These are phyloP conservation scores for Eilema depressum DNA, from an alignment of 2,888 invertebrate species.

Conservation along the genomic window DNA sequence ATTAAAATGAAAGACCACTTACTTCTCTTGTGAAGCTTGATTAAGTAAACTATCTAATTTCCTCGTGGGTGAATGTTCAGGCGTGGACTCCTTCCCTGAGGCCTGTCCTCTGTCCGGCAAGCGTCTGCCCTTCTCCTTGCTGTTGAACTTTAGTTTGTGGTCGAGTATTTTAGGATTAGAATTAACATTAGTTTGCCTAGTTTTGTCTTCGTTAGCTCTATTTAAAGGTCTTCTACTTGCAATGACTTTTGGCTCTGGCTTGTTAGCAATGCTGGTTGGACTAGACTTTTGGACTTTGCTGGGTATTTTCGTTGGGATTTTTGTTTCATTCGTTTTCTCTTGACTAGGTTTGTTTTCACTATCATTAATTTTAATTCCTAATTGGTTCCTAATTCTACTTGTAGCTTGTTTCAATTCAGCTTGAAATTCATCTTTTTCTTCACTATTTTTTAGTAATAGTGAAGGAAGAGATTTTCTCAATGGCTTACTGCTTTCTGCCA, in stretches of 20 bases:
- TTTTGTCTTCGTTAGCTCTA: constrained; percentile 70
- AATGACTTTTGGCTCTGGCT: constrained; percentile 38
- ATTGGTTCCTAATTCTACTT: constrained; percentile 82
- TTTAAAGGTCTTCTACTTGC: constrained; percentile 70
- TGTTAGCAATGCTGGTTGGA: constrained; percentile 66
- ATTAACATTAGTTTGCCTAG: constrained; percentile 62
- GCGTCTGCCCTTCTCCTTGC: constrained; percentile 68
- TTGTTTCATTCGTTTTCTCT: constrained; percentile 52
- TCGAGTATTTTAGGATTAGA: constrained; percentile 55
- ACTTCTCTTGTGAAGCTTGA: constrained; percentile 66
- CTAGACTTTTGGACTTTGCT: constrained; percentile 85
- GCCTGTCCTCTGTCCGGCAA: constrained; percentile 86
- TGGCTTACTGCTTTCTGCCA: constrained; percentile 73
- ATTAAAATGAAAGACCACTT: constrained; percentile 44
- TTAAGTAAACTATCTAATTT: constrained; percentile 61
- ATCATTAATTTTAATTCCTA: constrained; percentile 81
- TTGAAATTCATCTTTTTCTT: constrained; percentile 87
- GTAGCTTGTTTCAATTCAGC: constrained; percentile 84
- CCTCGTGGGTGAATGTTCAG: constrained; percentile 87
- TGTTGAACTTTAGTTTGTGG: constrained; percentile 66
- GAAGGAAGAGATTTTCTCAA: constrained; percentile 86
- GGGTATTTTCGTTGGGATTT: constrained; percentile 79
- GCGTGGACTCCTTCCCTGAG: constrained; percentile 89
- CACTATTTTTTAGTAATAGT: constrained; percentile 81
- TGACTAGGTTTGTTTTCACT: constrained; percentile 84